These are phyloP conservation scores for Nowickia ferox DNA, from an alignment of 2,888 invertebrate genomes.

Conservation along the genomic window DNA sequence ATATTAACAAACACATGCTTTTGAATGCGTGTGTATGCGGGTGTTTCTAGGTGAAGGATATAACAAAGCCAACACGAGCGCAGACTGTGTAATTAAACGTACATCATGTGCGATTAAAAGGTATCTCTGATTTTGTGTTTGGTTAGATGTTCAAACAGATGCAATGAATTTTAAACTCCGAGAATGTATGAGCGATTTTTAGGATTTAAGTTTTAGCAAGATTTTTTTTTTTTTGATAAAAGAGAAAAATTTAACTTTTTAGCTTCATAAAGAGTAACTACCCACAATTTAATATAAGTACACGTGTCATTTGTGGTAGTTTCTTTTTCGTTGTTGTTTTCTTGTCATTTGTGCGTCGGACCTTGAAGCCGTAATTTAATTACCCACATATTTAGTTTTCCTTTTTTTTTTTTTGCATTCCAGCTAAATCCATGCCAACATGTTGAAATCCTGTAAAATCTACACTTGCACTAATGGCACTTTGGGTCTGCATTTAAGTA, in stretches of 20 bases:
- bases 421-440: slow-evolving; percentile 71
- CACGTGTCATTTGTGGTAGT: neutral
- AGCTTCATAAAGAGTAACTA: slow-evolving; percentile 31
- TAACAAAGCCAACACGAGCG: slow-evolving; percentile 42
- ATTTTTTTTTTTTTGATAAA: neutral
- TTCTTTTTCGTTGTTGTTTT: neutral
- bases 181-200: neutral
- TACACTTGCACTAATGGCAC: slow-evolving; percentile 84
- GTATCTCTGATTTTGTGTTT: slow-evolving; percentile 31
- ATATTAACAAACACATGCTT: too few species aligned
- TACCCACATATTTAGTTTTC: neutral
- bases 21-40: neutral
- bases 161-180: neutral
- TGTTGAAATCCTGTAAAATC: slow-evolving; percentile 81
- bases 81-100: slow-evolving; percentile 65
- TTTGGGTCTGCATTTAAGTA: slow-evolving; percentile 89
- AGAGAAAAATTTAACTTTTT: neutral
- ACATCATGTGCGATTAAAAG: slow-evolving; percentile 63
- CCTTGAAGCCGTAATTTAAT: slow-evolving; percentile 37
- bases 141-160: slow-evolving; percentile 22
- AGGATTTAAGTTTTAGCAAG: slow-evolving; percentile 3
- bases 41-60: slow-evolving; percentile 56
- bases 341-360: slow-evolving; percentile 6
- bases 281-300: slow-evolving; percentile 8
- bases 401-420: slow-evolving; percentile 46